Evolutionary conservation across 2,113 vertebrate genomes (phyloP), one percentile per base, ranked within the genome.

Genomic region (Fregetta grallaria): DNA sequence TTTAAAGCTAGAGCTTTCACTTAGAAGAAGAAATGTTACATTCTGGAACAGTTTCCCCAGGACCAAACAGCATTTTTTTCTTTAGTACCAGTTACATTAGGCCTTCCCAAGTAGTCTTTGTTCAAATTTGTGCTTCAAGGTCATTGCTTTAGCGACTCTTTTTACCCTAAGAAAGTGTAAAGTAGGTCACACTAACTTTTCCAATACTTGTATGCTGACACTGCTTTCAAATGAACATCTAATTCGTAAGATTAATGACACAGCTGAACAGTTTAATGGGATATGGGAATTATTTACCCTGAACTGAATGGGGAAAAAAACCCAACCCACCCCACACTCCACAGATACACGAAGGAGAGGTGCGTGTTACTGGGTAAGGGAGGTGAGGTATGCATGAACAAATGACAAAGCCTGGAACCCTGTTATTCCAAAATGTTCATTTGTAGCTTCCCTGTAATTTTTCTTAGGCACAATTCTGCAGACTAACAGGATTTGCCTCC

Each of bases 221-320:
- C 23, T 49, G 74, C 73, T 87, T 95, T 68, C 74, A 92, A 82
- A 87, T 76, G 70, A 96, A 79, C 45, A 95, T 58, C 53, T 87
- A 61, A 92, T 92, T 91, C 65, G 2, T 52, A 94, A 25, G 3
- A 95, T 80, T 91, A 95, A 91, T 9, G 3, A 89, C 40, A 61
- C 11, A 78, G 29, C 29, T 82, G 71, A 92, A 79, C 45, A 90
- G 59, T 92, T 92, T 92, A 92, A 95, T 70, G 21, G 66, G 77
- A 79, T 82, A 82, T 70, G 66, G 53, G 81, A 95, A 95, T 94
- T 92, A 91, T 90, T 95, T 81, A 92, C 62, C 38, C 89, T 76
- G 20, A 94, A 85, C n/a, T 58, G 44, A 91, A 94, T 1, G 1
- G 11, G 11, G 13, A 4, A 21, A n/a, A 55, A 55, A 55, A 36